A percentile compares a stretch with the other conserved stretches of the same genome.
phyloP scores from a whole-genome alignment of 1,140 invertebrate species.

The Sipha flava region DNA sequence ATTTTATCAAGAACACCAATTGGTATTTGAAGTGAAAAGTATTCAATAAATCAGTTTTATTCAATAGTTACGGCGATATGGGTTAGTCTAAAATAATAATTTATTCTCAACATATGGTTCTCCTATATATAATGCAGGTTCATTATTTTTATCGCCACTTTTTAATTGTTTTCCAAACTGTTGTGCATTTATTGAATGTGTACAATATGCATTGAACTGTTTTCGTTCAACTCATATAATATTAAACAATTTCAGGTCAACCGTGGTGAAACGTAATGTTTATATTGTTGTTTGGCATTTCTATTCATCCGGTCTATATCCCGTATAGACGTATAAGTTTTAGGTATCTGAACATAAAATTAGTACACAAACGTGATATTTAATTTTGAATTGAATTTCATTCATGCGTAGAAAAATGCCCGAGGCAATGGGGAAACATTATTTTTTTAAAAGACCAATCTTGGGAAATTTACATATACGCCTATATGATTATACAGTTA shows the following conservation, averaged over 20 bases:
- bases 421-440: not conserved
- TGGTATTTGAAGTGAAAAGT: too few relatives aligned
- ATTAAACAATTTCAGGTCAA: not conserved
- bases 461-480: slow-evolving; percentile 5
- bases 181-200: not conserved
- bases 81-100: too few relatives aligned
- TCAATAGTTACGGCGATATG: too few relatives aligned
- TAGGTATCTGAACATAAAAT: not conserved
- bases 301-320: not conserved
- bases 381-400: slow-evolving; percentile 3
- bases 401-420: not conserved
- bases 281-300: not conserved
- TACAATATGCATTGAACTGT: not conserved
- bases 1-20: too few relatives aligned
- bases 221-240: not conserved
- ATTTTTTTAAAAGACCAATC: not conserved
- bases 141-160: too few relatives aligned
- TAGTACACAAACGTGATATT: slow-evolving; percentile 18
- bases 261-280: not conserved
- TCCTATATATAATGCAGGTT: too few relatives aligned
- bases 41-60: too few relatives aligned
- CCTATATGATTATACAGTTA: not conserved
- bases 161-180: not conserved
- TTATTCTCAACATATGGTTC: too few relatives aligned
- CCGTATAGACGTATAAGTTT: not conserved